Base-by-base conservation (phyloP, 2,888 invertebrate species). In the Microdon myrmicae region DNA sequence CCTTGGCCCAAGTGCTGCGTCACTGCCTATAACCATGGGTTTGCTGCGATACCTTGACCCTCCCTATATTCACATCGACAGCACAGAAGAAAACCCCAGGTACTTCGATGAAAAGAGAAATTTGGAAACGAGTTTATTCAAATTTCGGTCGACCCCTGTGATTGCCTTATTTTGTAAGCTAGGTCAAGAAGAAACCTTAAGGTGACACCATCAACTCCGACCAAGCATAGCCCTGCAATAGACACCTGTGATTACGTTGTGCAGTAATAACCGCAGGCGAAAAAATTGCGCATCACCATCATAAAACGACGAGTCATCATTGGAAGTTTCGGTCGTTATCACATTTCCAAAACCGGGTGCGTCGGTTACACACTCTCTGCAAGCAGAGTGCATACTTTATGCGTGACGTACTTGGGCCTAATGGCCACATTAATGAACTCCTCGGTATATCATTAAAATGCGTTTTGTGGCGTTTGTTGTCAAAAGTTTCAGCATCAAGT, bases 391-490 rank as follows among this genome's bases (percentile, higher is more conserved):
- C 32, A n/a, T 14, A 9, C 32, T 23, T 10, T 31, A 31, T 20
- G 4, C 7, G 3, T 12, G 2, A 9, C 10, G 10, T 17, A 10
- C 17, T 13, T 32, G 7, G 22, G 14, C 12, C 39, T 58, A 58
- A 58, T 58, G 47, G 47, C 7, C 34, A 38, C 20, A 47, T 47
- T 45, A 64, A 58, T 53, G 56, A 53, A 64, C 58, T 64, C 43
- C 41, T 23, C 26, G 26, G 29, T 51, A 64, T 64, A 58, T 43
- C 64, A 47, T 58, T 64, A 58, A 64, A 64, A 38, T 47, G 51
- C 34, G 58, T 58, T 53, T 53, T 45, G 64, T 38, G 29, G 49
- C 49, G 45, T 47, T 51, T 51, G 34, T 35, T 51, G 39, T 44
- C 44, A 47, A 39, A 17, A 32, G 44, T 49, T 25, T 45, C 32